These are phyloP conservation scores for Elysia chlorotica DNA, from an alignment of 1,140 invertebrate species.

Conservation along the genomic window DNA sequence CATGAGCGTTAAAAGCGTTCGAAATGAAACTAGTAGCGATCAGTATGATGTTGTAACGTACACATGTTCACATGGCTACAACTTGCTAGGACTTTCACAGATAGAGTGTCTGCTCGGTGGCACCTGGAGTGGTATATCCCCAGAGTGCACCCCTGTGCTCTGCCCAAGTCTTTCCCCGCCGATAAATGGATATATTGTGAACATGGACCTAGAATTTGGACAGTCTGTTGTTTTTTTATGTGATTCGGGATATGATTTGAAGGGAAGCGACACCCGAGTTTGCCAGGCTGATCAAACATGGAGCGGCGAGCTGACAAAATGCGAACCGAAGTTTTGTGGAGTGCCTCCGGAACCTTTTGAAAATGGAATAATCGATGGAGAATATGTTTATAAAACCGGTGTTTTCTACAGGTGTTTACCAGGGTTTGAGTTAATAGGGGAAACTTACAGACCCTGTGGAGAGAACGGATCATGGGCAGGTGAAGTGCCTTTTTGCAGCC, in stretches of 20 bases:
- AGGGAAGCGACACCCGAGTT: conserved; percentile 61
- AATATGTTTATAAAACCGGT: conserved; percentile 7
- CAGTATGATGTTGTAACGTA: too few species aligned
- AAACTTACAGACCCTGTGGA: conserved; percentile 28
- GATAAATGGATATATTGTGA: conserved; percentile 27
- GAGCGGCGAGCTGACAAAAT: conserved; percentile 67
- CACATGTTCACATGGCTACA: conserved; percentile 46
- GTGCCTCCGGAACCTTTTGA: conserved; percentile 31
- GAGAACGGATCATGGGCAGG: conserved; percentile 50
- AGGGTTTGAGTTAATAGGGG: conserved; percentile 67
- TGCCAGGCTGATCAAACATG: conserved; percentile 81
- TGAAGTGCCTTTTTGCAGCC: conserved; percentile 56
- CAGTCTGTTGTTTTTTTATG: conserved; percentile 80
- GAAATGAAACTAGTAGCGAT: too few species aligned
- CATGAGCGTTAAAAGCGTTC: too few species aligned
- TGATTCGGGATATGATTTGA: conserved; percentile 41
- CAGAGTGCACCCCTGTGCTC: conserved; percentile 65
- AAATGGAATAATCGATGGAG: conserved; percentile 40
- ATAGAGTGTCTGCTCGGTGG: conserved; percentile 51
- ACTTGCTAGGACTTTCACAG: conserved; percentile 37
- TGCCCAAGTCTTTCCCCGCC: conserved; percentile 41
- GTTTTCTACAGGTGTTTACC: conserved; percentile 37
- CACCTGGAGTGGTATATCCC: conserved; percentile 68
- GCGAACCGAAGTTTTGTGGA: conserved; percentile 37
- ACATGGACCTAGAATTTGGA: conserved; percentile 29